A percentile compares a stretch with the other conserved stretches of the same genome.
Evolutionary conservation across 2,113 vertebrate genomes (phyloP).

Genomic region (Clarias batrachus): DNA sequence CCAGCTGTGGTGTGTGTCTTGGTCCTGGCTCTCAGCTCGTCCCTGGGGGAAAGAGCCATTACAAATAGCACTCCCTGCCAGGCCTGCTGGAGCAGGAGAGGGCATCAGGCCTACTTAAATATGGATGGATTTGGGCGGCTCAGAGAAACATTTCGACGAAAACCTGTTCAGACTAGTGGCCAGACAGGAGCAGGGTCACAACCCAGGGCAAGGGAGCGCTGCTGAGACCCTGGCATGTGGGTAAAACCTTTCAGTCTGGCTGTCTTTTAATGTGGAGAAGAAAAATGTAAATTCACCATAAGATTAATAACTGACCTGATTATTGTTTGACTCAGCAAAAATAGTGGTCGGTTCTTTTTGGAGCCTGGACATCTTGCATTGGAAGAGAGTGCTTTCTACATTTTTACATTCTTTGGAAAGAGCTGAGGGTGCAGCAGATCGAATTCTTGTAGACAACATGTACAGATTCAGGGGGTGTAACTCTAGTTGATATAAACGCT

Average conservation of each 20-base stretch:
- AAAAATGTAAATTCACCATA: background rate
- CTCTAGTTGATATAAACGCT: background rate
- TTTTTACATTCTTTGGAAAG: background rate
- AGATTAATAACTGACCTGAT: background rate
- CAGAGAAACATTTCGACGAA: slow-evolving; percentile 48
- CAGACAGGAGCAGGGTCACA: slow-evolving; percentile 36
- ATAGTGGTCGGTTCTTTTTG: background rate
- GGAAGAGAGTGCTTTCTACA: background rate
- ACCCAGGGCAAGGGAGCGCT: slow-evolving; percentile 34
- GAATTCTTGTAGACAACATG: background rate
- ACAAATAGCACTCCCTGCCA: slow-evolving; percentile 43
- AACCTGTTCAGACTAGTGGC: slow-evolving; percentile 35
- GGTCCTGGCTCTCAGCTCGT: slow-evolving; percentile 33
- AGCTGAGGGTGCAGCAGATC: background rate
- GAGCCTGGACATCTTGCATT: background rate
- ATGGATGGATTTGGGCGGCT: slow-evolving; percentile 54
- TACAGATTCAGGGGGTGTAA: background rate
- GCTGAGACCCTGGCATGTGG: slow-evolving; percentile 24
- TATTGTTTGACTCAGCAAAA: background rate
- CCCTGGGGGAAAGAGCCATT: slow-evolving; percentile 56
- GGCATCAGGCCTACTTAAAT: slow-evolving; percentile 50
- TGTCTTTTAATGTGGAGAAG: slow-evolving; percentile 4
- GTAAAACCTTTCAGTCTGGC: slow-evolving; percentile 20
- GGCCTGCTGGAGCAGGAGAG: slow-evolving; percentile 49
- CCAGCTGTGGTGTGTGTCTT: slow-evolving; percentile 29